Percentiles rank a stretch among this genome's conserved stretches.
phyloP scores from a whole-genome alignment of 2,113 vertebrate species.

The Mus pahari region DNA sequence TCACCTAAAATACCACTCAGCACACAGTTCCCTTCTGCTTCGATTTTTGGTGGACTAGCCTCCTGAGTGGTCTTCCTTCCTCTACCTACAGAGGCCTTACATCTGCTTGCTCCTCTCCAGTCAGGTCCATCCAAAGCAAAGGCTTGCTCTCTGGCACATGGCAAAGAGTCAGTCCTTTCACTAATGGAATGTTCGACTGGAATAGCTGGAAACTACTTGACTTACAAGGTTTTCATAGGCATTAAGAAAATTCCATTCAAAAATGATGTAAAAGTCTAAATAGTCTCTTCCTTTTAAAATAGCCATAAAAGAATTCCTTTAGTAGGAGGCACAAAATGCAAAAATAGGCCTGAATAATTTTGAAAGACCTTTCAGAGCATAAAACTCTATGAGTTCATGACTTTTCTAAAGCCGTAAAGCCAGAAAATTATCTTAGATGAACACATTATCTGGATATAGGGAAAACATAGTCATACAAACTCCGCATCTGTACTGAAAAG shows the following conservation, averaged over 20 bases:
- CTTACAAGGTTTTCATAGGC: neutral
- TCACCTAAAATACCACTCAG: neutral
- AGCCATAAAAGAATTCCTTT: constrained; percentile 40
- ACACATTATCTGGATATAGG: neutral
- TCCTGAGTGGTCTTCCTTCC: neutral
- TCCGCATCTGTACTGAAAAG: constrained; percentile 20
- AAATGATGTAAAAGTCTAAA: constrained; percentile 19
- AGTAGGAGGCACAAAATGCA: constrained; percentile 14
- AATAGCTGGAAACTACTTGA: constrained; percentile 22
- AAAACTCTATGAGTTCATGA: neutral
- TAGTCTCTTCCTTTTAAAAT: constrained; percentile 20
- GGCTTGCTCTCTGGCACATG: neutral
- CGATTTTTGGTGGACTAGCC: neutral
- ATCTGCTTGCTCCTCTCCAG: neutral
- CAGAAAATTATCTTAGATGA: neutral
- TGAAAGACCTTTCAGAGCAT: neutral
- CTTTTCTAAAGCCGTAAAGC: neutral
- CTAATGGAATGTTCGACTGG: neutral
- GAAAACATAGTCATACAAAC: neutral
- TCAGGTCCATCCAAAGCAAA: neutral
- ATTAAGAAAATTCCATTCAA: constrained; percentile 36
- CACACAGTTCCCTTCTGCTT: neutral
- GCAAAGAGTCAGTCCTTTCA: neutral
- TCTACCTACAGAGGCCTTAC: neutral
- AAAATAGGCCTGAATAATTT: neutral